These are phyloP conservation scores for Struthio camelus DNA, from an alignment of 2,113 vertebrate genomes.

Conservation along the genomic window DNA sequence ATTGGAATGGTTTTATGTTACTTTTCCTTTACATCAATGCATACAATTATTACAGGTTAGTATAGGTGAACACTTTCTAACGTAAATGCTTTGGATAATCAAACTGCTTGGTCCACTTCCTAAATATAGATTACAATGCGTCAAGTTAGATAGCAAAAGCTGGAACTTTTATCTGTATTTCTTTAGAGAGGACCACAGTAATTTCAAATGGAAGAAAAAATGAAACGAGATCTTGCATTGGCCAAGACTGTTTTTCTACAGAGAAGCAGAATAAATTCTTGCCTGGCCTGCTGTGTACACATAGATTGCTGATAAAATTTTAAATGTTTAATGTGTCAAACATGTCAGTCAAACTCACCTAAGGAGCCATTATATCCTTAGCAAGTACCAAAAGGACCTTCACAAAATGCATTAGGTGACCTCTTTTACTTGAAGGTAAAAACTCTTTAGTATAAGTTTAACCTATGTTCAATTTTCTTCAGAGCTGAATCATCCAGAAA, in stretches of 20 bases:
- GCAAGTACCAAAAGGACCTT: background rate
- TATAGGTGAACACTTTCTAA: background rate
- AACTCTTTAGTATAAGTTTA: background rate
- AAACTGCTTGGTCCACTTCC: background rate
- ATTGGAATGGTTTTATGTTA: background rate
- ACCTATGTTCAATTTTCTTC: background rate
- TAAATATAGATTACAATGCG: background rate
- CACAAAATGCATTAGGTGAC: background rate
- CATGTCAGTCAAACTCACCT: background rate
- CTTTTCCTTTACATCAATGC: background rate
- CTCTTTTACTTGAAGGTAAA: background rate
- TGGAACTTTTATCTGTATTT: background rate
- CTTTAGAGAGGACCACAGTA: background rate
- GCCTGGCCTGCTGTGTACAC: background rate
- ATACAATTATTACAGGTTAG: background rate
- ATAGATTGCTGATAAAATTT: background rate
- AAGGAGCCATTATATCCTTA: background rate
- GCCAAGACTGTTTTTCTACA: background rate
- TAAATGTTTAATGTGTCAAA: background rate
- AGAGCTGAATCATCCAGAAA: background rate
- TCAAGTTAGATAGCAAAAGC: background rate
- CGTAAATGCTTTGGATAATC: background rate
- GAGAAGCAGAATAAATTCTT: background rate
- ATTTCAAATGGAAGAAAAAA: background rate
- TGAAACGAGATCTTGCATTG: accelerated